Evolutionary conservation across 30 jellyfish, hydroid and myxozoan genomes (phyloP).

Genomic region (Aurelia aurita complex sp. Pacific): DNA sequence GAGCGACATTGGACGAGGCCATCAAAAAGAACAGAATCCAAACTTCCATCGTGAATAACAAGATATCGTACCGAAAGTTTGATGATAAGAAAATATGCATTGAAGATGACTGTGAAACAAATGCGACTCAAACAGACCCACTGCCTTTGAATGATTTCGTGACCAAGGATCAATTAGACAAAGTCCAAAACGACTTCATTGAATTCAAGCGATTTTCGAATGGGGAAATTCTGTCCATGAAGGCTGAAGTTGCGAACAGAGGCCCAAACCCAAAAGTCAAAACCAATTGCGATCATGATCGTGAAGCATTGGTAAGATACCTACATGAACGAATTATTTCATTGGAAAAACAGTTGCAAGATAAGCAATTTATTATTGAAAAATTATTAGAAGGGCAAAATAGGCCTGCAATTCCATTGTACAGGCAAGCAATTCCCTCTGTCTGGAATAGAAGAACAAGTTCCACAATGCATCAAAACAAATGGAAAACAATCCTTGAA

Average conservation of each 20-base stretch:
- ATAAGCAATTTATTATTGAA: too few species aligned
- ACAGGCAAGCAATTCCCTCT: not conserved
- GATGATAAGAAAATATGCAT: conserved; percentile 10
- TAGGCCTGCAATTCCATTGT: not conserved
- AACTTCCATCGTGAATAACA: conserved; percentile 4
- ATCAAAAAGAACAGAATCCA: conserved; percentile 9
- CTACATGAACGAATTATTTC: too few species aligned
- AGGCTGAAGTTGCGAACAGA: too few species aligned
- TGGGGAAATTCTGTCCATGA: too few species aligned
- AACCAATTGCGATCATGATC: conserved; percentile 6
- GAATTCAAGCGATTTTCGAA: too few species aligned
- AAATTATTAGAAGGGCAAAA: not conserved
- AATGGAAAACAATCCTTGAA: not conserved
- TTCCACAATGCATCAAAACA: not conserved
- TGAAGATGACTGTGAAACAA: too few species aligned
- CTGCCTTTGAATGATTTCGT: not conserved
- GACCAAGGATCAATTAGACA: not conserved
- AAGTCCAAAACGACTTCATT: not conserved
- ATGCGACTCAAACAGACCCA: too few species aligned
- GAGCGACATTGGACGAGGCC: conserved; percentile 21
- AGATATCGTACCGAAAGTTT: conserved; percentile 6
- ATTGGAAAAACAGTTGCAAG: too few species aligned
- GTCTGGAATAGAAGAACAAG: conserved; percentile 11
- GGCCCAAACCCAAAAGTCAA: not conserved
- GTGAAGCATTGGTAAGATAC: not conserved